Percentiles rank a stretch among this genome's conserved stretches.
Conservation (phyloP, 2,113 vertebrate species). For the Pollachius pollachius region DNA sequence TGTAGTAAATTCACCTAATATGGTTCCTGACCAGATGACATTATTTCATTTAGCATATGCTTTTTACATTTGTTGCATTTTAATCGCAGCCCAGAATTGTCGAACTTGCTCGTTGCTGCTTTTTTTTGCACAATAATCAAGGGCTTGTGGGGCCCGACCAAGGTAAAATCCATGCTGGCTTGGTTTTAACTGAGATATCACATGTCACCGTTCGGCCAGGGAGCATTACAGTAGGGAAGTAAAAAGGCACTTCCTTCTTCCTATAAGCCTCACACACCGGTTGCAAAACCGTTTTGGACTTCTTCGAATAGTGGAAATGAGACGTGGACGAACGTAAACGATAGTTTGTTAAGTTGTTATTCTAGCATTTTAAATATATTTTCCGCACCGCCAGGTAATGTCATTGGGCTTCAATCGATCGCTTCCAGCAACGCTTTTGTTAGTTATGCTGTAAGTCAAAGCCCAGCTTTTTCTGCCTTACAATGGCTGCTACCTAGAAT, state of each 20-base stretch:
- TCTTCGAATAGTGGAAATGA: constrained; percentile 25
- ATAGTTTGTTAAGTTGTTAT: constrained; percentile 8
- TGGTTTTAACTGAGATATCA: constrained; percentile 52
- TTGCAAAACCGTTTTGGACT: neutral
- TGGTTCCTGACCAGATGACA: too few relatives aligned
- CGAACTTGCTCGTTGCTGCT: too few relatives aligned
- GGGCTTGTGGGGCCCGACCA: too few relatives aligned
- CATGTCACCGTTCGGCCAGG: constrained; percentile 60
- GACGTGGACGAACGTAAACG: neutral
- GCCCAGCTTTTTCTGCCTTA: constrained; percentile 13
- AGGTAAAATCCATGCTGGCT: too few relatives aligned
- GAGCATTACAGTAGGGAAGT: constrained; percentile 66
- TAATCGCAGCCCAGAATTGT: too few relatives aligned
- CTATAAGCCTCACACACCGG: neutral
- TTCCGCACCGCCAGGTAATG: neutral
- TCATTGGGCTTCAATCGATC: neutral
- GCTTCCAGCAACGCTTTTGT: neutral
- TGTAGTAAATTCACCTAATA: too few relatives aligned
- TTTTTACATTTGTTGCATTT: too few relatives aligned
- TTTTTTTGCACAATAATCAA: too few relatives aligned
- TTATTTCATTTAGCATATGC: too few relatives aligned
- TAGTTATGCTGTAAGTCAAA: too few relatives aligned
- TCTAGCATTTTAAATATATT: too few relatives aligned
- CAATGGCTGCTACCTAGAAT: constrained; percentile 64
- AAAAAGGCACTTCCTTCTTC: constrained; percentile 74